A percentile compares a stretch with the other conserved stretches of the same genome.
Conservation (phyloP, 1,140 invertebrate species). For the Drosophila orosa region DNA sequence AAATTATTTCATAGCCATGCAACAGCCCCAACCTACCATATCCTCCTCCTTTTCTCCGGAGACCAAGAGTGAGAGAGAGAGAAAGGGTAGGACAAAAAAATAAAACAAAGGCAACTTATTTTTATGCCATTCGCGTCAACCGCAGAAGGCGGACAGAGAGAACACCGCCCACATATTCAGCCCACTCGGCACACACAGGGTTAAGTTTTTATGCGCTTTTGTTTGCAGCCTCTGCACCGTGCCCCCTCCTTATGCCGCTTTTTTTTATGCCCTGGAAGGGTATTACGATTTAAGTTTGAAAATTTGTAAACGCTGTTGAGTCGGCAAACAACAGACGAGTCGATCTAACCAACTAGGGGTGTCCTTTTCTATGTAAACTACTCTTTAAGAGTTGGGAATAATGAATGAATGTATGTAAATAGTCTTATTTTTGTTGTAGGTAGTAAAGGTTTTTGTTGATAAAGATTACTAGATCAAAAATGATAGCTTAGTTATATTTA, state of each 20-base stretch:
- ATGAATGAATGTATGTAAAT: neutral
- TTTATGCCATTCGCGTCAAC: constrained; percentile 75
- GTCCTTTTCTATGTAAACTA: no score
- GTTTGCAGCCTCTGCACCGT: constrained; percentile 57
- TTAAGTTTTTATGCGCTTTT: constrained; percentile 79
- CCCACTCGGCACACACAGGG: constrained; percentile 50
- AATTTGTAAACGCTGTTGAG: neutral
- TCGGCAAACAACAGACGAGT: neutral
- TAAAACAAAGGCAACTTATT: constrained; percentile 77
- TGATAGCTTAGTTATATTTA: neutral
- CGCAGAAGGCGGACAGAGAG: constrained; percentile 50
- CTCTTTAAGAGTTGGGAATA: neutral
- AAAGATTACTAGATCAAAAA: no score
- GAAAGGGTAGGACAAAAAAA: constrained; percentile 8
- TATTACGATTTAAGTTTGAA: neutral
- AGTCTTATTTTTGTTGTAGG: neutral
- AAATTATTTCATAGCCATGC: constrained; percentile 75
- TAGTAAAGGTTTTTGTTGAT: neutral
- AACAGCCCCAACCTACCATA: constrained; percentile 2
- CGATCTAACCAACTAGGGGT: neutral
- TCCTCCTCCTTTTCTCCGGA: constrained; percentile 8
- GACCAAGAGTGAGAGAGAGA: neutral
- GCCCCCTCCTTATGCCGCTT: constrained; percentile 9
- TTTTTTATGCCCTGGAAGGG: constrained; percentile 14
- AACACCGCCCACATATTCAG: constrained; percentile 4